Percentiles rank a stretch among this genome's conserved stretches.
phyloP scores from a whole-genome alignment of 2,797 vertebrate species.

The Sphenodon punctatus region DNA sequence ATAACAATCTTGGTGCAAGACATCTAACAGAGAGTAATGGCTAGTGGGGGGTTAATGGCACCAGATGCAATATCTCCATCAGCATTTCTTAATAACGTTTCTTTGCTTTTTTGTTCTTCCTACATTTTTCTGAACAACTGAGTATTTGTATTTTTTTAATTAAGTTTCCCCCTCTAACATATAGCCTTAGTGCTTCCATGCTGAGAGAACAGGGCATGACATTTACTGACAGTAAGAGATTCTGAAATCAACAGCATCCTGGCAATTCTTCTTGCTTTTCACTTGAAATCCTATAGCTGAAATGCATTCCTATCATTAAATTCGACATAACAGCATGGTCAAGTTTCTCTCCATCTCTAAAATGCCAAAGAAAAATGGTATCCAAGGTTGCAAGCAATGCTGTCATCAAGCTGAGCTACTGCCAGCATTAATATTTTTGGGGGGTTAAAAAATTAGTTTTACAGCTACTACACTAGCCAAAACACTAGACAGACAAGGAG shows the following conservation, averaged over 20 bases:
- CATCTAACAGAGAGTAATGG: neutral
- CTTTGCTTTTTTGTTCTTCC: neutral
- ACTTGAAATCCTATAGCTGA: neutral
- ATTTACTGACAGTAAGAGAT: neutral
- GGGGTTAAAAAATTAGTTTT: neutral
- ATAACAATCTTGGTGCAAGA: neutral
- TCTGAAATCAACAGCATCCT: neutral
- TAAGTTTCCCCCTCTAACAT: no score
- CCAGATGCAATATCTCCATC: neutral
- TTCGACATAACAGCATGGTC: neutral
- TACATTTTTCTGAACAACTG: neutral
- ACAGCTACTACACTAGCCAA: neutral
- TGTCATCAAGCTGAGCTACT: neutral
- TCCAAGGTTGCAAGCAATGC: neutral
- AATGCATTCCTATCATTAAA: constrained; percentile 1
- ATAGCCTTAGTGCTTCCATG: neutral
- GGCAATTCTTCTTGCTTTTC: neutral
- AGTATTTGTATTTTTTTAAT: no score
- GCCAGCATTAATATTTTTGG: no score
- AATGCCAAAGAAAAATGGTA: constrained; percentile 5
- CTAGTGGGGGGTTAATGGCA: neutral
- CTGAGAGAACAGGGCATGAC: neutral
- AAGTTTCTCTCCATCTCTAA: neutral
- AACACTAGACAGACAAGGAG: neutral
- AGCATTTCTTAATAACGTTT: neutral